Conservation (phyloP, 2,888 invertebrate genomes). For the Melipona beecheii region DNA sequence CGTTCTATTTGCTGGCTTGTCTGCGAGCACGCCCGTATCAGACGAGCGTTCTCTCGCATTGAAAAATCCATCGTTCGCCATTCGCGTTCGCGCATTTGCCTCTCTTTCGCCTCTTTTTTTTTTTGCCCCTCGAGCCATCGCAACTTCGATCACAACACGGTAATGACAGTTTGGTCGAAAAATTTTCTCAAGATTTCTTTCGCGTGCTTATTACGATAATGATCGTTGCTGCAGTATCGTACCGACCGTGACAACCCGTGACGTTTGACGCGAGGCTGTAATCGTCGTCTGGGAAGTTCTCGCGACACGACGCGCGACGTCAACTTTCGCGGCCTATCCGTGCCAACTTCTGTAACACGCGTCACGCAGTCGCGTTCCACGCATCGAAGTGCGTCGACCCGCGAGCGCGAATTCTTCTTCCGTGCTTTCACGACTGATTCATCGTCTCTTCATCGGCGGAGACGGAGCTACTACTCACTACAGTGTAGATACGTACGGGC, state of each 20-base stretch:
- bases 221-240: not conserved
- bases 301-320: conserved; percentile 11
- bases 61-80: not conserved
- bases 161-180: not conserved
- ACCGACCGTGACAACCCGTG: conserved; percentile 23
- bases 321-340: conserved; percentile 47
- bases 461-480: not conserved
- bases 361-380: conserved; percentile 35
- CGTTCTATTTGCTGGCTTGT: conserved; percentile 76
- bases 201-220: conserved; percentile 35
- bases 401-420: conserved; percentile 25
- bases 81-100: not conserved
- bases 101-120: not conserved
- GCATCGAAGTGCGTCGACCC: conserved; percentile 56
- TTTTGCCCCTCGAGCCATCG: not conserved
- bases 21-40: conserved; percentile 40
- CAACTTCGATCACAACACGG: not conserved
- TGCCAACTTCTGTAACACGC: conserved; percentile 37
- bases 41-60: conserved; percentile 40
- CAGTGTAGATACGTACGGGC: not conserved
- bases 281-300: conserved; percentile 42
- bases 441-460: conserved; percentile 27
- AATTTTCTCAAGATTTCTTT: not conserved
- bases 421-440: conserved; percentile 47
- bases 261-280: conserved; percentile 22